Evolutionary conservation across 1,140 invertebrate species (phyloP).

Genomic region (Drosophila pallidifrons): DNA sequence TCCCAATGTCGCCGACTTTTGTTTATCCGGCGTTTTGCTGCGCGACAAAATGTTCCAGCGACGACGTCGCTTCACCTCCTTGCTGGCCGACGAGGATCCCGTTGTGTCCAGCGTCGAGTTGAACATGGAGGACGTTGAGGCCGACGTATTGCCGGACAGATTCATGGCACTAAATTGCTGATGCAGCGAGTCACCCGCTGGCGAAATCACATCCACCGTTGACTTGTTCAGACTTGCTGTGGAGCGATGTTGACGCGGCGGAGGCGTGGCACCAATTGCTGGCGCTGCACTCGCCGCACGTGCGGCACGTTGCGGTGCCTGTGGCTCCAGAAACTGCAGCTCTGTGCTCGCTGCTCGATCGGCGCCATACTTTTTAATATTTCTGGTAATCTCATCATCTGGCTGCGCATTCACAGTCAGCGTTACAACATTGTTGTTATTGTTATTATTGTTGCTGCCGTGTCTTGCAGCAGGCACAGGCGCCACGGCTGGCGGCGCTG

Average conservation of each 20-base stretch:
- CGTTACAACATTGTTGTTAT: slow-evolving; percentile 53
- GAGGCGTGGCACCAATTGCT: slow-evolving; percentile 66
- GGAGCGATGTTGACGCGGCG: slow-evolving; percentile 71
- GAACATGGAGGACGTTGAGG: slow-evolving; percentile 64
- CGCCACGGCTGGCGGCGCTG: slow-evolving; percentile 87
- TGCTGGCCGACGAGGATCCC: slow-evolving; percentile 74
- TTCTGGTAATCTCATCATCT: slow-evolving; percentile 66
- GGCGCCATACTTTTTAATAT: slow-evolving; percentile 55
- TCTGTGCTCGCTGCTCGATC: slow-evolving; percentile 73
- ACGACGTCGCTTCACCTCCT: slow-evolving; percentile 87
- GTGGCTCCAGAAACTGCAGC: slow-evolving; percentile 71
- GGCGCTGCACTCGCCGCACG: slow-evolving; percentile 76
- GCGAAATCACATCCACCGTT: slow-evolving; percentile 55
- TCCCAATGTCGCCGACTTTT: slow-evolving; percentile 88
- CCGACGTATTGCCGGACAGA: slow-evolving; percentile 72
- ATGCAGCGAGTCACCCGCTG: slow-evolving; percentile 60
- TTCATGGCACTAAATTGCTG: slow-evolving; percentile 84
- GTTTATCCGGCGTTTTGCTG: slow-evolving; percentile 86
- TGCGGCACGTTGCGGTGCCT: slow-evolving; percentile 58
- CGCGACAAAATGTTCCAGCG: slow-evolving; percentile 88
- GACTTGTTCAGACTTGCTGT: slow-evolving; percentile 64
- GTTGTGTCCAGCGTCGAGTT: slow-evolving; percentile 73
- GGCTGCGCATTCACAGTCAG: slow-evolving; percentile 60
- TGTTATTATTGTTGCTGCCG: slow-evolving; percentile 22
- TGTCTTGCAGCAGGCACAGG: slow-evolving; percentile 54